Evolutionary conservation across 2,888 invertebrate genomes (phyloP).

Genomic region (Drosophila subsilvestris): DNA sequence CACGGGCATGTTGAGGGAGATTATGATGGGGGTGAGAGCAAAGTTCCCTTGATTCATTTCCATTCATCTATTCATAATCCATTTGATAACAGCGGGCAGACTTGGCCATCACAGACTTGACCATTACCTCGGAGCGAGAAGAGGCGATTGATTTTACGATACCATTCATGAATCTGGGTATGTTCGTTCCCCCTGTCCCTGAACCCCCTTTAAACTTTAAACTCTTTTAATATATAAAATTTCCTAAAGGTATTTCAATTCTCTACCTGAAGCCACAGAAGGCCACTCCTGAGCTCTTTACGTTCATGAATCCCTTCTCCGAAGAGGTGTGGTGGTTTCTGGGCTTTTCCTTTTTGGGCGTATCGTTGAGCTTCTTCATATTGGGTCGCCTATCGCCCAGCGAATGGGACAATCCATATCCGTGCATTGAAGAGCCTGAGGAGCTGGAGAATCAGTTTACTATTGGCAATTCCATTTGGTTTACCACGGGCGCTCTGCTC

Average conservation of each 20-base stretch:
- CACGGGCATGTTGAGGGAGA: conserved; percentile 94
- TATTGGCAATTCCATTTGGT: conserved; percentile 94
- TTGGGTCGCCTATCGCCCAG: conserved; percentile 92
- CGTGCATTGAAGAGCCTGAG: conserved; percentile 92
- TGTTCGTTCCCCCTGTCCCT: conserved; percentile 1
- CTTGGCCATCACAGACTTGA: conserved; percentile 95
- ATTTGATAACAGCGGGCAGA: conserved; percentile 89
- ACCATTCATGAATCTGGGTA: conserved; percentile 96
- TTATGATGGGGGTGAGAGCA: conserved; percentile 86
- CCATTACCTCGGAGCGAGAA: conserved; percentile 94
- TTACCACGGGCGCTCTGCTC: conserved; percentile 92
- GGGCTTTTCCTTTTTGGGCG: conserved; percentile 89
- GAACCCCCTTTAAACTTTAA: fast-evolving
- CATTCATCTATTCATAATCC: neutral
- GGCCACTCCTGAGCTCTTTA: conserved; percentile 93
- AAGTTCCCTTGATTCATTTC: neutral
- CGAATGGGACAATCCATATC: conserved; percentile 95
- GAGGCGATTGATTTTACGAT: conserved; percentile 96
- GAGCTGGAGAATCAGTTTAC: conserved; percentile 93
- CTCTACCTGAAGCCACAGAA: conserved; percentile 93
- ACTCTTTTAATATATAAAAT: neutral
- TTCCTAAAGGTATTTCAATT: conserved; percentile 91
- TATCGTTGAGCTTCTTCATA: conserved; percentile 91
- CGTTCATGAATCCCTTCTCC: conserved; percentile 96
- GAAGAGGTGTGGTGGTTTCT: conserved; percentile 93